Conservation (phyloP, 2,113 vertebrate genomes). For the Lutjanus erythropterus region DNA sequence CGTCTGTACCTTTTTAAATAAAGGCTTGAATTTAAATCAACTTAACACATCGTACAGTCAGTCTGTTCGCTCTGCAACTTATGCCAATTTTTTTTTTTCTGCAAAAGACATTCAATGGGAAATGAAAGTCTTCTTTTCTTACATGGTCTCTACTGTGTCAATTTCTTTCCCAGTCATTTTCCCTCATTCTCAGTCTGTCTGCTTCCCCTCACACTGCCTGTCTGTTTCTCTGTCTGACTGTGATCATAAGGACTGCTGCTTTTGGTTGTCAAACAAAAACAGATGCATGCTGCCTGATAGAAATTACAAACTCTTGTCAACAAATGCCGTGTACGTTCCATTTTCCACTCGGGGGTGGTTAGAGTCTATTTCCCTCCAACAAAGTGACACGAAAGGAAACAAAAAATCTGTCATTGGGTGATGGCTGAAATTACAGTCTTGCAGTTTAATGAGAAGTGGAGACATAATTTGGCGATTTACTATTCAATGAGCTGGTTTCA, state of each 20-base stretch:
- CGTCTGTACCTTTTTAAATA: neutral
- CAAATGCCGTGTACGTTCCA: constrained; percentile 17
- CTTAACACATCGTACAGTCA: neutral
- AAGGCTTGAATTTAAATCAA: constrained; percentile 1
- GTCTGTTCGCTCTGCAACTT: neutral
- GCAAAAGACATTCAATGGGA: neutral
- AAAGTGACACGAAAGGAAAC: constrained; percentile 38
- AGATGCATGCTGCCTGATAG: constrained; percentile 29
- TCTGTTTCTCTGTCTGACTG: constrained; percentile 27
- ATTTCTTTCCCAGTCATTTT: constrained; percentile 43
- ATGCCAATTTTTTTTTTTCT: neutral
- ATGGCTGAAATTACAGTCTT: constrained; percentile 46
- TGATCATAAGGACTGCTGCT: constrained; percentile 15
- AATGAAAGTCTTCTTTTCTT: constrained; percentile 17
- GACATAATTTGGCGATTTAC: constrained; percentile 37
- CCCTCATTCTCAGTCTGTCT: constrained; percentile 20
- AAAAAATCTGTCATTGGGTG: constrained; percentile 33
- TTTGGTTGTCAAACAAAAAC: constrained; percentile 57
- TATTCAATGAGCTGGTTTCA: constrained; percentile 32
- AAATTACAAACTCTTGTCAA: constrained; percentile 56
- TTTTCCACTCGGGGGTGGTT: constrained; percentile 45
- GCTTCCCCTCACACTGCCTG: constrained; percentile 16
- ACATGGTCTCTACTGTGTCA: constrained; percentile 15
- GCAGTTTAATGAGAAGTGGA: constrained; percentile 43
- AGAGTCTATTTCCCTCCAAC: constrained; percentile 31